Evolutionary conservation across 2,113 vertebrate genomes (phyloP).

Genomic region (Embiotoca jacksoni): DNA sequence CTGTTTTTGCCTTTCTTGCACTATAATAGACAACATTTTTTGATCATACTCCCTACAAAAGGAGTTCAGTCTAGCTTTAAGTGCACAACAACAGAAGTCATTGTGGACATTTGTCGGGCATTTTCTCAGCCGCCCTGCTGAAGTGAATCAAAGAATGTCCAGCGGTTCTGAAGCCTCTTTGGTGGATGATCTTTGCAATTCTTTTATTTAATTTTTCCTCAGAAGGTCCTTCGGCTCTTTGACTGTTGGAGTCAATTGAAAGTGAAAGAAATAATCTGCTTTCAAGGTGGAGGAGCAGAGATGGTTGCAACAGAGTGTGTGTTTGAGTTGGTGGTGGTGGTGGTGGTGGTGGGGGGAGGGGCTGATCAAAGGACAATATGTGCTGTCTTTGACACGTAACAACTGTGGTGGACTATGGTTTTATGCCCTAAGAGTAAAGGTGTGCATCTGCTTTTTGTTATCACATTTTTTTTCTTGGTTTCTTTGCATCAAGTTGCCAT

Average conservation of each 20-base stretch:
- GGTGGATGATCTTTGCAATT: neutral
- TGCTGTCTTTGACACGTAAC: slow-evolving; percentile 40
- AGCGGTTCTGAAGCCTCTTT: neutral
- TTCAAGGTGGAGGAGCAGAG: slow-evolving; percentile 27
- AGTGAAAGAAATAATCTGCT: slow-evolving; percentile 41
- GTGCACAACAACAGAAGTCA: neutral
- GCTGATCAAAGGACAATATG: slow-evolving; percentile 45
- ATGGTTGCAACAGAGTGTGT: slow-evolving; percentile 35
- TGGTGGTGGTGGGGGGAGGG: no score
- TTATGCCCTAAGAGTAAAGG: slow-evolving; percentile 17
- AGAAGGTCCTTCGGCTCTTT: neutral
- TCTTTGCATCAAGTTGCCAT: neutral
- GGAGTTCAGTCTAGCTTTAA: neutral
- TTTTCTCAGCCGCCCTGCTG: neutral
- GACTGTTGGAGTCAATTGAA: slow-evolving; percentile 23
- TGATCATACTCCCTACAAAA: neutral
- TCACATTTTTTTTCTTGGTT: neutral
- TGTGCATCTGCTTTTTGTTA: slow-evolving; percentile 15
- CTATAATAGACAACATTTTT: no score
- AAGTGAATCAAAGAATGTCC: neutral
- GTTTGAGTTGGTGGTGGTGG: no score
- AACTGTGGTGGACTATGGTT: slow-evolving; percentile 7
- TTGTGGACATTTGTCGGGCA: neutral
- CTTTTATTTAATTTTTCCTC: neutral
- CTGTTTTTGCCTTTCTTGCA: no score